phyloP scores from a whole-genome alignment of 2,113 vertebrate species.

The Oxyruncus cristatus region DNA sequence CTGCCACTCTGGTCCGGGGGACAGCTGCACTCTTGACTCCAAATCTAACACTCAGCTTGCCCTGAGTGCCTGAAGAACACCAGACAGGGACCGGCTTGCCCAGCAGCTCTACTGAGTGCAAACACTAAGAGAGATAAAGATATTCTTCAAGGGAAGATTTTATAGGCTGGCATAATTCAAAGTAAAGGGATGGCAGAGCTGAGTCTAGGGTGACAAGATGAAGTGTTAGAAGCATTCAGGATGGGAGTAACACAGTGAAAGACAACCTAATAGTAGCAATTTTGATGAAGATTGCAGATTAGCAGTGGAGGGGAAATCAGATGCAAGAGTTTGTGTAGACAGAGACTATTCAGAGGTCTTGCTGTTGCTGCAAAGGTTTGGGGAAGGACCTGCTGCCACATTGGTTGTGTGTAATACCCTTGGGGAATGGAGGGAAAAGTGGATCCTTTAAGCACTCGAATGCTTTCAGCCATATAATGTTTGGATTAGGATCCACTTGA shows the following conservation, averaged over 20 bases:
- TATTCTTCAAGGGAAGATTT: not conserved
- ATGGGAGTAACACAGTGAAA: not conserved
- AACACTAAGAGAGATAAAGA: not conserved
- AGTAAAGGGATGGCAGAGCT: not conserved
- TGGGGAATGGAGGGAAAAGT: not conserved
- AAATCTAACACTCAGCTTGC: not conserved
- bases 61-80: not conserved
- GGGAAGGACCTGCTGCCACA: not conserved
- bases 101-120: not conserved
- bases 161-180: not conserved
- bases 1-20: not conserved
- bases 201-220: not conserved
- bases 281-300: not conserved
- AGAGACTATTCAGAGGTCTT: not conserved
- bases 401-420: not conserved
- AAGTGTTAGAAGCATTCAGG: not conserved
- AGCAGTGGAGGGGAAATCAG: not conserved
- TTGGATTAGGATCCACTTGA: constrained; percentile 50
- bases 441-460: constrained; percentile 8
- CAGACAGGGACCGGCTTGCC: not conserved
- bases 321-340: not conserved
- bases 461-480: constrained; percentile 25
- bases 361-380: not conserved
- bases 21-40: not conserved
- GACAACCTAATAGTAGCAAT: not conserved